Base-by-base conservation (phyloP, 2,113 vertebrate species). In the Eulemur macaco region DNA sequence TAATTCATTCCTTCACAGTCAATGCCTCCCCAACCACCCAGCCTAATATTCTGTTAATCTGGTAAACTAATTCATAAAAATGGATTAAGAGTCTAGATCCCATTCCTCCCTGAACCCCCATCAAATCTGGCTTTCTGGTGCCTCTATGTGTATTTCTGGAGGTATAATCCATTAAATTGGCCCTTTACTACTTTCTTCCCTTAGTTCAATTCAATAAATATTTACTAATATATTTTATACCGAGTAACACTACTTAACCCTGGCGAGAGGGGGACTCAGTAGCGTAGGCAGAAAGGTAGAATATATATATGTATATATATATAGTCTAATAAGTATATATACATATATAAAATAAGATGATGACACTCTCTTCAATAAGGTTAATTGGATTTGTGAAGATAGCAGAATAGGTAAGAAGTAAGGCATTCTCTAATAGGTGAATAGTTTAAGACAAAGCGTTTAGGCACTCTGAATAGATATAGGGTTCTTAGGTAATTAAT, bases 181-280 rank as follows among this genome's bases (percentile, higher is more conserved):
- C 2, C 52, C 21, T 86, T 85, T 1, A 76, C 1, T 1, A 71
- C 14, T 47, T 37, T 85, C 4, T 3, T 31, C 2, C 15, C 11
- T 90, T 39, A 73, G 47, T 68, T 91, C 20, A 58, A 20, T 47
- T 86, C 17, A 45, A 21, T 47, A 42, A 74, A 31, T 73, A 50
- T 45, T 66, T 45, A 74, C 13, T 58, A 73, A 83, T 15, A 5
- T 86, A 34, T 52, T 13, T 21, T 31, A 60, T 18, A 5, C 6
- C 6, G 45, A 64, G 63, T 13, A 45, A 77, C 39, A 45, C 1
- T 68, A 74, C 27, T 17, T 60, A 77, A n/a, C 6, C 4, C 23
- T 50, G 1, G 17, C 18, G 27, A 5, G 1, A 45, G 2, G 1
- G 23, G 4, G 7, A 18, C n/a, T 42, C 45, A 78, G 2, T 6